phyloP scores from a whole-genome alignment of 2,113 vertebrate species.

The Diphyllodes magnificus region DNA sequence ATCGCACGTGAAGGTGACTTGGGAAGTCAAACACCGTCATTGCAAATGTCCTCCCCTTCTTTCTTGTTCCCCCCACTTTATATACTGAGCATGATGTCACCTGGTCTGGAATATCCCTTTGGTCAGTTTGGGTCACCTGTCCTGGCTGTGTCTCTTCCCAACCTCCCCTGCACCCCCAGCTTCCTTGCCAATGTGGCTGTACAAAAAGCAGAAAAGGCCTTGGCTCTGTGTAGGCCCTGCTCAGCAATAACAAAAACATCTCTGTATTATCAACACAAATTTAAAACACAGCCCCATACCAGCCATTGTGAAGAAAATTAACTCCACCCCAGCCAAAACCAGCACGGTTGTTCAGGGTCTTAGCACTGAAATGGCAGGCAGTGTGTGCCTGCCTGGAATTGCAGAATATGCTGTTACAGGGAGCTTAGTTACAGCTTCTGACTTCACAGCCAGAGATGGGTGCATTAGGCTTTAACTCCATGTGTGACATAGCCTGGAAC shows the following conservation, averaged over 20 bases:
- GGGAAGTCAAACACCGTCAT: not conserved
- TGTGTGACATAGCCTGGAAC: not conserved
- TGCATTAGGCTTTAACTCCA: not conserved
- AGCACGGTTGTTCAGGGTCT: not conserved
- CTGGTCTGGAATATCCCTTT: not conserved
- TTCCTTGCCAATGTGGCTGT: accelerated
- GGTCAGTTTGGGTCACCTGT: not conserved
- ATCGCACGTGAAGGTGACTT: not conserved
- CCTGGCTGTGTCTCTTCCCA: not conserved
- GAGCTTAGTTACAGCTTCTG: not conserved
- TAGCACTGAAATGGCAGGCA: not conserved
- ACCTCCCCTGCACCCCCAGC: accelerated
- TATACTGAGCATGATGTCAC: not conserved
- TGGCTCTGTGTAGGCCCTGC: not conserved
- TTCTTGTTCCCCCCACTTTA: not conserved
- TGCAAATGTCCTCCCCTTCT: not conserved
- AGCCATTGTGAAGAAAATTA: not conserved
- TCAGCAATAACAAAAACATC: not conserved
- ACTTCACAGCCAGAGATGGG: not conserved
- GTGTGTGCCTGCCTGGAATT: not conserved
- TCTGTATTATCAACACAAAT: not conserved
- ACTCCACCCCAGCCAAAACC: not conserved
- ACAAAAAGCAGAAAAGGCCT: not conserved
- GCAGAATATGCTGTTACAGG: not conserved
- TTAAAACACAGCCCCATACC: not conserved